Conservation (phyloP, 1,140 invertebrate genomes). For the Macrocentrus cingulum region DNA sequence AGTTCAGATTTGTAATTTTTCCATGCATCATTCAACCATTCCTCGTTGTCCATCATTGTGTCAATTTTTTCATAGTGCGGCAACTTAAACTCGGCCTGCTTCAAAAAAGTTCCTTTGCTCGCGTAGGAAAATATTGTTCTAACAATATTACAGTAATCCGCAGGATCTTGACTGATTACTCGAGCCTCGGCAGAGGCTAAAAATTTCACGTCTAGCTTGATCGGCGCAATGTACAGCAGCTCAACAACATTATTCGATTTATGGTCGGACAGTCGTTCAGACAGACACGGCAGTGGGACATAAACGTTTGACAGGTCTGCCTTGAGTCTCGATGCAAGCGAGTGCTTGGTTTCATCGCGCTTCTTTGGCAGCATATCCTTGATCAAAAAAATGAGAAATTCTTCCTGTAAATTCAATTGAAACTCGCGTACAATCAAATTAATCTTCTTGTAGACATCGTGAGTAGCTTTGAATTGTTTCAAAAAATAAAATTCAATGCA, state of each 20-base stretch:
- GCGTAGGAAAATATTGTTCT: slow-evolving; percentile 46
- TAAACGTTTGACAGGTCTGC: slow-evolving; percentile 45
- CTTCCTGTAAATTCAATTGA: slow-evolving; percentile 73
- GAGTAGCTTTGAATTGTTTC: slow-evolving; percentile 63
- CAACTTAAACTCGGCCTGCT: slow-evolving; percentile 66
- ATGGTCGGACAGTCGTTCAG: slow-evolving; percentile 11
- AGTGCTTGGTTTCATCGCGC: slow-evolving; percentile 41
- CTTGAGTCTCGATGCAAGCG: slow-evolving; percentile 43
- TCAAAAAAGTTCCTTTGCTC: slow-evolving; percentile 47
- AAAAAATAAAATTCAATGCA: slow-evolving; percentile 70
- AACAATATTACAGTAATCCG: slow-evolving; percentile 40
- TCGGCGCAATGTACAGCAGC: slow-evolving; percentile 69
- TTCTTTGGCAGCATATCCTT: slow-evolving; percentile 40
- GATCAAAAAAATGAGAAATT: slow-evolving; percentile 61
- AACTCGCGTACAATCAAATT: slow-evolving; percentile 74
- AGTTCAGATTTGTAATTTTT: slow-evolving; percentile 76
- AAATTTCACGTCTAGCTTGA: slow-evolving; percentile 70
- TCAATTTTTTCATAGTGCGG: slow-evolving; percentile 76
- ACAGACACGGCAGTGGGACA: slow-evolving; percentile 23
- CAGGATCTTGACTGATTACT: slow-evolving; percentile 31
- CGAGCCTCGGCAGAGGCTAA: slow-evolving; percentile 48
- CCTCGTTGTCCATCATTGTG: slow-evolving; percentile 63
- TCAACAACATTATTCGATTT: slow-evolving; percentile 62
- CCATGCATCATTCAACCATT: slow-evolving; percentile 65
- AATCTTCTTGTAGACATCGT: slow-evolving; percentile 70